Percentiles rank a stretch among this genome's conserved stretches.
Evolutionary conservation across 2,113 vertebrate species (phyloP).

Genomic region (Ciconia maguari): DNA sequence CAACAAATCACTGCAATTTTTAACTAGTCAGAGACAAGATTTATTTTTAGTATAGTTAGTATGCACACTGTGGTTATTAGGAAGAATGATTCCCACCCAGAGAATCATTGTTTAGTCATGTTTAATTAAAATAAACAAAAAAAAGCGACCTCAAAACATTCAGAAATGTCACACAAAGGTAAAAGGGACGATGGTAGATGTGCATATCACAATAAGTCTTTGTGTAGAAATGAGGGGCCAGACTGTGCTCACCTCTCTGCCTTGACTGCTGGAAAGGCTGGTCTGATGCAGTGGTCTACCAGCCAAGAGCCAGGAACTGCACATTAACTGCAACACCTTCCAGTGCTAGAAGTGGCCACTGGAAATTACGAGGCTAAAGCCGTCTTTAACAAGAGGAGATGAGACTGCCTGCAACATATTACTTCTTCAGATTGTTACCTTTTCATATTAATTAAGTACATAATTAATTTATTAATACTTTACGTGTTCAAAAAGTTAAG

Average conservation of each 20-base stretch:
- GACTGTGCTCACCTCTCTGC: neutral
- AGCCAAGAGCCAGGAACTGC: neutral
- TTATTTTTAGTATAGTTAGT: conserved; percentile 62
- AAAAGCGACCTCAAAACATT: neutral
- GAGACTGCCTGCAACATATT: neutral
- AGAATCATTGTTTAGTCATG: conserved; percentile 65
- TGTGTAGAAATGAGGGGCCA: neutral
- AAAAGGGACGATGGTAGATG: neutral
- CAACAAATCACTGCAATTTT: conserved; percentile 69
- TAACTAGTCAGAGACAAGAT: conserved; percentile 65
- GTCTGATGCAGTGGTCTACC: neutral
- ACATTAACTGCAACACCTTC: neutral
- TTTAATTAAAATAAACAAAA: conserved; percentile 63
- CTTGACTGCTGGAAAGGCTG: neutral
- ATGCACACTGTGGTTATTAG: conserved; percentile 49
- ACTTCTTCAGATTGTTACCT: neutral
- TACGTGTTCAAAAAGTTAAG: neutral
- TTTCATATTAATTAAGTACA: neutral
- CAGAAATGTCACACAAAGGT: conserved; percentile 33
- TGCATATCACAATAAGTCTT: neutral
- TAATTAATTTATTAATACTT: neutral
- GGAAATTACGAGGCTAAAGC: neutral
- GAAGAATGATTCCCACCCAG: conserved; percentile 65
- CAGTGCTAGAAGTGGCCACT: neutral
- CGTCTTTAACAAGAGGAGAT: neutral